Base-by-base conservation (phyloP, 2,797 vertebrate genomes). In the Siniperca obscura region DNA sequence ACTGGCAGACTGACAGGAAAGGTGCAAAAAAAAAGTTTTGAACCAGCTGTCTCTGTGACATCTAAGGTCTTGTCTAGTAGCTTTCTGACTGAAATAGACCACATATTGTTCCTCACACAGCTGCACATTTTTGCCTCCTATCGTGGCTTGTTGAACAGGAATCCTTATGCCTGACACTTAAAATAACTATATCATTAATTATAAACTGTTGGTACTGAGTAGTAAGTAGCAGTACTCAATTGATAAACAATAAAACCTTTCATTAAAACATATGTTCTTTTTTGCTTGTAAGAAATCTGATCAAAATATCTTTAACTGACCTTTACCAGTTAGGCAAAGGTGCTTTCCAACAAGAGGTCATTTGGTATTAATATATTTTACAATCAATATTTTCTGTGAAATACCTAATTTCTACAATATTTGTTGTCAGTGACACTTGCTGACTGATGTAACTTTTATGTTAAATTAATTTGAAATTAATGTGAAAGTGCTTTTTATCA, bases 321-420 rank as follows among this genome's bases (percentile, higher is more conserved):
- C 55, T 36, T 60, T 46, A 36, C 12, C 42, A 68, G 55, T 48
- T 48, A 46, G 4, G 27, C 22, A 48, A 7, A 72, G 14, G 42
- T 50, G 57, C 57, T 50, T 61, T 25, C 4, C 42, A 46, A 22
- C 21, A 61, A 25, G 17, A 50, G 6, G 4, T 34, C 34, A 69
- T 53, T 57, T 50, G 22, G 44, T n/a, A 27, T 40, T 38, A 7
- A 42, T 73, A n/a, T 73, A 50, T 65, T 75, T 65, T 27, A n/a
- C 19, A 55, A 44, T 55, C 4, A 55, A 30, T 59, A 46, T 59
- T 22, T 55, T 66, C 25, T 7, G 19, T 27, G 7, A 53, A 74
- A 42, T 64, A 16, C 13, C 36, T 59, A 1, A n/a, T 34, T 73
- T 73, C 12, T 27, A 30, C 17, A 30, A 52, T 52, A 53, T 38